These are phyloP conservation scores for Brenthis hecate DNA, from an alignment of 2,888 invertebrate genomes.

Conservation along the genomic window DNA sequence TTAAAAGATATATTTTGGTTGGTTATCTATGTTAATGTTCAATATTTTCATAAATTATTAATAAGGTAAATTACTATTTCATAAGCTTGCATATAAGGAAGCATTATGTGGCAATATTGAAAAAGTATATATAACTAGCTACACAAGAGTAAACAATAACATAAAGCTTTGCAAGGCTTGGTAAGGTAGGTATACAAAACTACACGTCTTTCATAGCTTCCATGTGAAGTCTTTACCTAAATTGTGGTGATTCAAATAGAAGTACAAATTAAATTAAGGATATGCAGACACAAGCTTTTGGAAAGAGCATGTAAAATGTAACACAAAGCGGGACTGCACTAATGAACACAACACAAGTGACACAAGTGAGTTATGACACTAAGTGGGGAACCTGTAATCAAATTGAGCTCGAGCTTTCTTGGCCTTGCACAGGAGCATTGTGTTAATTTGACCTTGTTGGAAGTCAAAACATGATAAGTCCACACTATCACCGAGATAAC, in stretches of 20 bases:
- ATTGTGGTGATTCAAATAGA: conserved; percentile 22
- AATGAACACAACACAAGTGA: conserved; percentile 80
- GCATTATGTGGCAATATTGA: conserved; percentile 28
- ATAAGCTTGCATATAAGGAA: conserved; percentile 31
- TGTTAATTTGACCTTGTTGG: conserved; percentile 89
- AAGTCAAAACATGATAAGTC: conserved; percentile 92
- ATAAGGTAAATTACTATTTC: background rate
- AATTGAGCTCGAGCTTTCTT: conserved; percentile 86
- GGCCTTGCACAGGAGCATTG: conserved; percentile 86
- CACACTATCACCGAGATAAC: conserved; percentile 88
- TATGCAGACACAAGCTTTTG: conserved; percentile 46
- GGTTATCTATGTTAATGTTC: background rate
- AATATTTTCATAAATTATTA: background rate
- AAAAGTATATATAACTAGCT: conserved; percentile 12
- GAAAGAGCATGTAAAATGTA: conserved; percentile 52
- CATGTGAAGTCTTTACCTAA: conserved; percentile 17
- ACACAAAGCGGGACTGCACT: conserved; percentile 75
- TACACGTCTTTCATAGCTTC: conserved; percentile 12
- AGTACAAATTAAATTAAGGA: conserved; percentile 32
- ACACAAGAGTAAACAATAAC: conserved; percentile 13
- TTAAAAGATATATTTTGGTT: background rate
- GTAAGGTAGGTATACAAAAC: conserved; percentile 8
- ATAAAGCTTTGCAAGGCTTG: conserved; percentile 21
- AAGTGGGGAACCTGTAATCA: conserved; percentile 84
- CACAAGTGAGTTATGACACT: conserved; percentile 74